Base-by-base conservation (phyloP, 2,888 invertebrate genomes). In the Phasia obesa region DNA sequence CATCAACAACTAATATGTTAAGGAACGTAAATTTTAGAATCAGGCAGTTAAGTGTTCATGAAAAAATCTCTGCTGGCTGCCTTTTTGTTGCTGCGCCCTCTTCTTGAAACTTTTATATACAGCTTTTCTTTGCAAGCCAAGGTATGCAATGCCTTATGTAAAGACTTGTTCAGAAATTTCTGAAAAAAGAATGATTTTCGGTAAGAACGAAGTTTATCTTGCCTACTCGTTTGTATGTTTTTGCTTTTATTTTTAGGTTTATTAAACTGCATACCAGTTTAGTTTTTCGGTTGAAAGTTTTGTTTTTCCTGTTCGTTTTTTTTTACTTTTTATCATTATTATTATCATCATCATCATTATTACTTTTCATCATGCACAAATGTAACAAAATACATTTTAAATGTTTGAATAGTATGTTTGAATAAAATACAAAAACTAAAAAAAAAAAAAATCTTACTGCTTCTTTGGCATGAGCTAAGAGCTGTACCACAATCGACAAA, bases 1-100 rank as follows among this genome's bases (percentile, higher is more conserved):
- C 81, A 84, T 77, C 73, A 82, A 74, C 84, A 80, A 79, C 78
- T 82, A 84, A 84, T 77, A 86, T 76, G 81, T 76, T 81, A 81
- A 83, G 59, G 86, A 85, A 85, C 88, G 88, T 88, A 88, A 89
- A 88, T 88, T 88, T 88, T 85, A 85, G 85, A 88, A 87, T 87
- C 87, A 88, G 88, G 70, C 84, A 84, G 84, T 80, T 84, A 84
- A 84, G 80, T 79, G 83, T 79, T 83, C 75, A 75, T 75, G 57
- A 81, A 75, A 79, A 65, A 67, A 69, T 79, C 57, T 55, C 19
- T 64, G n/a, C 53, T 79, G 49, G 47, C 19, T 64, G n/a, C 53
- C n/a, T 59, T 75, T 11, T 65, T 38, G 23, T 53, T 53, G 27
- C n/a, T 53, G 35, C 49, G 23, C 65, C 55, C 55, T 55, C 62